Conservation (phyloP, 2,113 vertebrate species). For the Mastomys natalensis region DNA sequence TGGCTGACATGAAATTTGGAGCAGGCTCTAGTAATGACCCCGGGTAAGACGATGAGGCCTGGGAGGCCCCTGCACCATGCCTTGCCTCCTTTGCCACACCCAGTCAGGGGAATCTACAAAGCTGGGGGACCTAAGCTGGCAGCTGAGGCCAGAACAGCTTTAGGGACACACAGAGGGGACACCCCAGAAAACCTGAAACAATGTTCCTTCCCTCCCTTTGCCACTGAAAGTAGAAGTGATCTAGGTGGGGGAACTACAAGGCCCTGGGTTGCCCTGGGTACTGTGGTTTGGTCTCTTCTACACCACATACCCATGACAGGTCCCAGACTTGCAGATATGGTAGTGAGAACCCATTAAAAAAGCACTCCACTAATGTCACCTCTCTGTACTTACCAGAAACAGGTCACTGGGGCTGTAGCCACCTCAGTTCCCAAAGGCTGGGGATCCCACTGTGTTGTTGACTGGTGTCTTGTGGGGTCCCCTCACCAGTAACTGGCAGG, state of each 20-base stretch:
- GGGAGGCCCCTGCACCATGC: rapidly evolving
- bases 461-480: not conserved
- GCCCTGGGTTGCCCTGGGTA: not conserved
- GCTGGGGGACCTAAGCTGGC: not conserved
- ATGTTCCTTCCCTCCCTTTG: not conserved
- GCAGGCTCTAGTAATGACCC: not conserved
- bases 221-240: not conserved
- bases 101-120: not conserved
- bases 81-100: rapidly evolving
- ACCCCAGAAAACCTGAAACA: not conserved
- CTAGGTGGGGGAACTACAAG: not conserved
- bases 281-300: not conserved
- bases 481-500: not conserved
- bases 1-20: too few relatives aligned
- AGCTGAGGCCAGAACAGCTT: not conserved
- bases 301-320: rapidly evolving
- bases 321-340: not conserved
- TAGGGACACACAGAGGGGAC: not conserved
- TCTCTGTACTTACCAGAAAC: not conserved
- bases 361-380: not conserved
- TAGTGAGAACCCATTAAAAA: rapidly evolving
- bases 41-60: not conserved
- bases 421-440: not conserved
- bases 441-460: not conserved
- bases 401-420: not conserved